These are phyloP conservation scores for Paramacrobiotus metropolitanus DNA, from an alignment of 1,140 invertebrate species.

Conservation along the genomic window DNA sequence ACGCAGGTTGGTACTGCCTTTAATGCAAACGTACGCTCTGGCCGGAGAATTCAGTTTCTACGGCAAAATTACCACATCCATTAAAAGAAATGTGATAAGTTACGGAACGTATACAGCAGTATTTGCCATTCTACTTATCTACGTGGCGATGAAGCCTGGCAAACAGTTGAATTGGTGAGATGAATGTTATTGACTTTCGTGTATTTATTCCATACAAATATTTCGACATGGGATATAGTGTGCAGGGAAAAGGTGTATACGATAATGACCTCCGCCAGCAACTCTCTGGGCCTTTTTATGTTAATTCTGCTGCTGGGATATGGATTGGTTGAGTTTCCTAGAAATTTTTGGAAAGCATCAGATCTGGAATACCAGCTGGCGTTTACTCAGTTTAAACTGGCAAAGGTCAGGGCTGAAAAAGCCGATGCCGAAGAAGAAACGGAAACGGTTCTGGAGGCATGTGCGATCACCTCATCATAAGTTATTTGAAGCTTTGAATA, in stretches of 20 bases:
- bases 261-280: conserved; percentile 63
- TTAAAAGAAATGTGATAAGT: conserved; percentile 92
- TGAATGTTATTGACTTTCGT: too few species aligned
- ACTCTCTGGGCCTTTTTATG: conserved; percentile 95
- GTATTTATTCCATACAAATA: neutral
- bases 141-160: conserved; percentile 67
- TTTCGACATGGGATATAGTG: neutral
- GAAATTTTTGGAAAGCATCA: conserved; percentile 48
- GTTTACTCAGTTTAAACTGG: conserved; percentile 80
- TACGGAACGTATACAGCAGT: conserved; percentile 91
- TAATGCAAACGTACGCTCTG: conserved; percentile 97
- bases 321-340: conserved; percentile 80
- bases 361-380: conserved; percentile 31
- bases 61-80: conserved; percentile 77
- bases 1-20: conserved; percentile 68
- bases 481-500: too few species aligned
- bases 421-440: conserved; percentile 85
- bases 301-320: conserved; percentile 82
- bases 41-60: conserved; percentile 86
- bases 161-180: conserved; percentile 35
- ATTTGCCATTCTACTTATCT: conserved; percentile 77
- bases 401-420: conserved; percentile 84
- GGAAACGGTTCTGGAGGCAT: conserved; percentile 76
- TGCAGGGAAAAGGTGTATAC: neutral
- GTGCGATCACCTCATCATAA: conserved; percentile 42